These are phyloP conservation scores for Psilopogon haemacephalus DNA, from an alignment of 2,113 vertebrate genomes.

Conservation along the genomic window DNA sequence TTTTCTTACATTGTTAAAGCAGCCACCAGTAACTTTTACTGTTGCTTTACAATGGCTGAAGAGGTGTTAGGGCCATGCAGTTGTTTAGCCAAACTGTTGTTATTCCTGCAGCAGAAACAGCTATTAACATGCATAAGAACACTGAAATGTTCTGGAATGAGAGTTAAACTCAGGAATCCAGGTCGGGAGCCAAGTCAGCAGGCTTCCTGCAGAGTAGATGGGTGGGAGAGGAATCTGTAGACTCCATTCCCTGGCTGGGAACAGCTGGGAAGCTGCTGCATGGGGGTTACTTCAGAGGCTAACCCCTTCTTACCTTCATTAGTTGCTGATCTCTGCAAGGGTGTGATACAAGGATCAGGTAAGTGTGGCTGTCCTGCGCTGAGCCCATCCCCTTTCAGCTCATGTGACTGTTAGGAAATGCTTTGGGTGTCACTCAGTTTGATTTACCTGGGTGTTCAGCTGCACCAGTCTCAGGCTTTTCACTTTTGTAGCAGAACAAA, in stretches of 20 bases:
- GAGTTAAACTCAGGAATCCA: conserved; percentile 36
- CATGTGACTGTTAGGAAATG: accelerated
- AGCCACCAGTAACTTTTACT: background rate
- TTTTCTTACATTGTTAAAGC: background rate
- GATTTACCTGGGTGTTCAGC: background rate
- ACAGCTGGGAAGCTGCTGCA: background rate
- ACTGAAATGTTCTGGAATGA: conserved; percentile 6
- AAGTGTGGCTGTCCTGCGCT: background rate
- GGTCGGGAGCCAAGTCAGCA: background rate
- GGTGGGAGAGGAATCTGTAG: background rate
- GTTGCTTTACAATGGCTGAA: background rate
- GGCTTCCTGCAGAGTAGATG: background rate
- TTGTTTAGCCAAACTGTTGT: background rate
- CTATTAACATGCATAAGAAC: background rate
- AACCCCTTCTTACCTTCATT: background rate
- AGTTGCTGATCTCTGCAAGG: background rate
- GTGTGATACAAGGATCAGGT: background rate
- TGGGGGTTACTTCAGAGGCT: background rate
- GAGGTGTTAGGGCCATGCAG: background rate
- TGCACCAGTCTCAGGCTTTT: background rate
- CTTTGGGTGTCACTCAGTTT: background rate
- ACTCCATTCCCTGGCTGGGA: background rate
- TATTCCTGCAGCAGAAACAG: background rate
- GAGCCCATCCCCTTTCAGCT: background rate
- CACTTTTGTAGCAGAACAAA: background rate